phyloP scores from a whole-genome alignment of 2,888 invertebrate genomes.

The Noctua fimbriata region DNA sequence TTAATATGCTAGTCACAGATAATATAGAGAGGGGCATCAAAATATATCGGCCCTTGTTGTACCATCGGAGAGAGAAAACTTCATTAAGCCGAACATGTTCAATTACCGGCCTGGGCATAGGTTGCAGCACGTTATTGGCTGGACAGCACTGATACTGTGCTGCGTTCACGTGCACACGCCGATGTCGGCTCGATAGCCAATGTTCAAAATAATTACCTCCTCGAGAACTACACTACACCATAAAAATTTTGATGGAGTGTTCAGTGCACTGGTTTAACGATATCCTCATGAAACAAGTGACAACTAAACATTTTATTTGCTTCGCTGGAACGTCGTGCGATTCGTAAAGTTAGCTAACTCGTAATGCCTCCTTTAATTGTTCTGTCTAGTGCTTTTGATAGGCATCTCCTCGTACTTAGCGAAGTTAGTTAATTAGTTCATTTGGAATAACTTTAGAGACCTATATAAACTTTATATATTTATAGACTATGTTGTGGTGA shows the following conservation, averaged over 20 bases:
- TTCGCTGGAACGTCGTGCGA: constrained; percentile 49
- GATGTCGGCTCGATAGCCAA: constrained; percentile 39
- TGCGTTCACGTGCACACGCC: constrained; percentile 36
- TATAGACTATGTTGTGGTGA: neutral
- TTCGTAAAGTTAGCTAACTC: constrained; percentile 59
- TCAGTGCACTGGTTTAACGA: constrained; percentile 51
- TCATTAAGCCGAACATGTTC: constrained; percentile 86
- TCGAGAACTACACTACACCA: constrained; percentile 33
- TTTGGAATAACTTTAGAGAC: constrained; percentile 26
- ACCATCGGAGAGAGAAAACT: constrained; percentile 77
- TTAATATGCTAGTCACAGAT: neutral
- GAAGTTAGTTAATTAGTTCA: constrained; percentile 40
- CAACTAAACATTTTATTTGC: constrained; percentile 60
- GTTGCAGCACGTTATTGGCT: constrained; percentile 70
- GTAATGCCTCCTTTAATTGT: constrained; percentile 53
- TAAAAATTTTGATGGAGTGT: constrained; percentile 57
- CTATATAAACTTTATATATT: no score
- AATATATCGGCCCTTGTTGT: constrained; percentile 25
- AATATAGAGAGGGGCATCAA: neutral
- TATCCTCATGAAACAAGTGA: constrained; percentile 46
- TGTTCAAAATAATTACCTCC: constrained; percentile 50
- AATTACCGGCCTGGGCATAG: constrained; percentile 80
- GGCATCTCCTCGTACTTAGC: constrained; percentile 24
- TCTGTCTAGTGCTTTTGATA: constrained; percentile 46
- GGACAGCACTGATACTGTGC: constrained; percentile 59